Percentiles rank a stretch among this genome's conserved stretches.
phyloP scores from a whole-genome alignment of 2,113 vertebrate genomes.

The Zonotrichia leucophrys region DNA sequence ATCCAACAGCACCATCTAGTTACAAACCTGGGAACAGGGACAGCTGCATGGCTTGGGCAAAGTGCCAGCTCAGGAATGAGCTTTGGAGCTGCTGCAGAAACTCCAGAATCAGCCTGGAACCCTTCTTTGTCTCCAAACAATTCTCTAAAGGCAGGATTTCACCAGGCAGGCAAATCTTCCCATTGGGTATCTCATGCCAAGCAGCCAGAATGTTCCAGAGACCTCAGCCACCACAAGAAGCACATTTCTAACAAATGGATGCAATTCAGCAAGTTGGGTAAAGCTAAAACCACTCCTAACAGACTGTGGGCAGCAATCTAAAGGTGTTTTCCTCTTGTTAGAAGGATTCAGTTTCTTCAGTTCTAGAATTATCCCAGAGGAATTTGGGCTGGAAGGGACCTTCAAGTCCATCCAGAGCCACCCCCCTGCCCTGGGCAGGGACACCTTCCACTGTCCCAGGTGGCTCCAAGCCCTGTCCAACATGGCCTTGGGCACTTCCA shows the following conservation, averaged over 20 bases:
- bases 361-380: background rate
- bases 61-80: background rate
- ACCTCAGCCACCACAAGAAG: background rate
- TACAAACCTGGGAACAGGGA: background rate
- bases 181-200: background rate
- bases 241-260: accelerated
- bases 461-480: accelerated
- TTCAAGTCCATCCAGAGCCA: accelerated
- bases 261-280: background rate
- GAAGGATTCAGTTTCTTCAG: background rate
- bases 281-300: background rate
- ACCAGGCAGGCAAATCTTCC: background rate
- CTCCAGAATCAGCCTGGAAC: background rate
- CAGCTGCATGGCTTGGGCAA: background rate
- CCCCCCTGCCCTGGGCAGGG: background rate
- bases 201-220: background rate
- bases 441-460: background rate
- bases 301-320: background rate
- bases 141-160: background rate
- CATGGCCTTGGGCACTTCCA: background rate
- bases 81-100: background rate
- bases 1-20: conserved; percentile 59
- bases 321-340: background rate
- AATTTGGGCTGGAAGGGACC: background rate
- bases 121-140: background rate